Evolutionary conservation across 2,888 invertebrate species (phyloP).

Genomic region (Helicoverpa assulta): DNA sequence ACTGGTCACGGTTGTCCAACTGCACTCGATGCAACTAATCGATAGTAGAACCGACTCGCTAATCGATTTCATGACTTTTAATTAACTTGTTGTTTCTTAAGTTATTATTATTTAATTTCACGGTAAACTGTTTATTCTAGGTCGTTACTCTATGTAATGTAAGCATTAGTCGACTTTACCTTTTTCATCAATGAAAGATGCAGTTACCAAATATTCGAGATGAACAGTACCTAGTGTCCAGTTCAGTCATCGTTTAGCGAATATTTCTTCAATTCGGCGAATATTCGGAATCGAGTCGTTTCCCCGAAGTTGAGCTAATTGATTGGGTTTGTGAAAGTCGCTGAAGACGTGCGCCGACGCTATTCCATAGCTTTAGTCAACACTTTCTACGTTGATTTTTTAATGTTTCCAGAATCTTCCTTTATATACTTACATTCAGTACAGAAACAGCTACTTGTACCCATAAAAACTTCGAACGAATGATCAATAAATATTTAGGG

Average conservation of each 20-base stretch:
- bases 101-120: constrained; percentile 5
- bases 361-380: background rate
- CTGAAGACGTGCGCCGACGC: constrained; percentile 27
- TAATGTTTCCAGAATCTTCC: background rate
- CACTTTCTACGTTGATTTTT: constrained; percentile 5
- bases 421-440: background rate
- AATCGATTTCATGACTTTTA: constrained; percentile 35
- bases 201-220: background rate
- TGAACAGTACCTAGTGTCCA: background rate
- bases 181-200: background rate
- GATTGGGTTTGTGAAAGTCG: constrained; percentile 34
- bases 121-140: constrained; percentile 1
- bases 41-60: constrained; percentile 16
- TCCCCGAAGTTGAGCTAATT: constrained; percentile 29
- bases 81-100: constrained; percentile 20
- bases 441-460: background rate
- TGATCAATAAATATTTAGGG: too few species aligned
- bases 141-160: background rate
- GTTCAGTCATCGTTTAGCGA: constrained; percentile 9
- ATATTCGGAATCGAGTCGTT: constrained; percentile 28
- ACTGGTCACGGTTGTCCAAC: constrained; percentile 12
- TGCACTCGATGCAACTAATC: constrained; percentile 32
- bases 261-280: constrained; percentile 24
- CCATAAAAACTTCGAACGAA: too few species aligned
- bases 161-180: background rate